Evolutionary conservation across 2,113 vertebrate genomes (phyloP).

Genomic region (Entomyzon cyanotis): DNA sequence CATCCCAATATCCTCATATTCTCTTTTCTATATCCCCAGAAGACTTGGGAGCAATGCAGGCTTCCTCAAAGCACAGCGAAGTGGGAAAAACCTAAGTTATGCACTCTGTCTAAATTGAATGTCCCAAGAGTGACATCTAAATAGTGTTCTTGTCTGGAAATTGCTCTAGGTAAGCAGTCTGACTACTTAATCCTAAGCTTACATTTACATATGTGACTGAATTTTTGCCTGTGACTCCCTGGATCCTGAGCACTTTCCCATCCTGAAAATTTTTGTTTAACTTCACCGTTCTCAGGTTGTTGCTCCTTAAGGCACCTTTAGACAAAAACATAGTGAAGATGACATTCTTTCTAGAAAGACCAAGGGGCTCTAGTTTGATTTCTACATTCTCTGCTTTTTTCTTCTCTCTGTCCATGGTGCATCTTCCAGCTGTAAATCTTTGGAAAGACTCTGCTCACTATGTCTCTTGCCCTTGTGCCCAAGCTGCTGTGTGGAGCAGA

Average conservation of each 20-base stretch:
- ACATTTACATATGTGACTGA: neutral
- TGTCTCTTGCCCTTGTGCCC: neutral
- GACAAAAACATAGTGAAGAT: neutral
- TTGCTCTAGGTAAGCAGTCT: neutral
- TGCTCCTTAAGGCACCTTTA: neutral
- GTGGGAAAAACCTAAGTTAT: neutral
- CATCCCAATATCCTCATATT: neutral
- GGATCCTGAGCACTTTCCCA: neutral
- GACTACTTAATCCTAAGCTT: neutral
- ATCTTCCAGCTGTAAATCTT: neutral
- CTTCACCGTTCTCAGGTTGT: neutral
- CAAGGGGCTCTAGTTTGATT: neutral
- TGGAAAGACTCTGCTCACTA: neutral
- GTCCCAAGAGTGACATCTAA: neutral
- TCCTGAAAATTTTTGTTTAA: neutral
- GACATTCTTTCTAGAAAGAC: neutral
- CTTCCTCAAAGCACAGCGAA: neutral
- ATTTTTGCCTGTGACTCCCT: neutral
- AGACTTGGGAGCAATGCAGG: neutral
- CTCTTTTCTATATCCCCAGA: neutral
- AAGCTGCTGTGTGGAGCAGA: neutral
- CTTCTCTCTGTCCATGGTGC: neutral
- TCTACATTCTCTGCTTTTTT: neutral
- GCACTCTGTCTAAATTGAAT: neutral
- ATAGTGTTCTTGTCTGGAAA: neutral